phyloP scores from a whole-genome alignment of 1,140 invertebrate species.

The Bombus waltoni region DNA sequence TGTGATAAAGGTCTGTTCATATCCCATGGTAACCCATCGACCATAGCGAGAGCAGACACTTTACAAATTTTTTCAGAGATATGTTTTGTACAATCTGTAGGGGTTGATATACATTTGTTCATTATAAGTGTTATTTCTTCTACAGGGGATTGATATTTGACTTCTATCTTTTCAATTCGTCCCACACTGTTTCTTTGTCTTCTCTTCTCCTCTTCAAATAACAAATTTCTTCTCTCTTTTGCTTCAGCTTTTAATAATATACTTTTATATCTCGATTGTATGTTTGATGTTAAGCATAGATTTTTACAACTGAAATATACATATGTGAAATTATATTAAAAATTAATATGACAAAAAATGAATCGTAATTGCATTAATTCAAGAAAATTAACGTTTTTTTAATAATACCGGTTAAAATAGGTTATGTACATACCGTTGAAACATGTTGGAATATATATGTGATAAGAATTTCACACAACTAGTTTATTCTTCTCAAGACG shows the following conservation, averaged over 20 bases:
- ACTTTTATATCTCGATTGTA: conserved; percentile 51
- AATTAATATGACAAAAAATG: neutral
- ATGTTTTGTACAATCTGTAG: conserved; percentile 95
- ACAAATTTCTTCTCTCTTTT: conserved; percentile 84
- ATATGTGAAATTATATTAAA: neutral
- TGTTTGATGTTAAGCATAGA: conserved; percentile 34
- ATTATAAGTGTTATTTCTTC: conserved; percentile 91
- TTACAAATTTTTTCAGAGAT: conserved; percentile 90
- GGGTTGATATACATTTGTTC: conserved; percentile 97
- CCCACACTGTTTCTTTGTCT: conserved; percentile 85
- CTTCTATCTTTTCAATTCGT: conserved; percentile 95
- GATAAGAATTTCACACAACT: neutral
- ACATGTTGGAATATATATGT: conserved; percentile 32
- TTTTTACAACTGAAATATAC: conserved; percentile 34
- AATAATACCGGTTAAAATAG: neutral
- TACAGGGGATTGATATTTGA: conserved; percentile 89
- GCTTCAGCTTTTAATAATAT: conserved; percentile 75
- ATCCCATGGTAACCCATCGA: conserved; percentile 94
- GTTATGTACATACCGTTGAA: conserved; percentile 37
- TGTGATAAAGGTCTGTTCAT: conserved; percentile 93
- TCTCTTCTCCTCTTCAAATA: conserved; percentile 92
- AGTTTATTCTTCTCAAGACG: neutral
- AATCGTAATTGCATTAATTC: neutral
- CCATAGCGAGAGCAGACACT: conserved; percentile 89
- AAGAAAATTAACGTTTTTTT: neutral